Conservation (phyloP, 2,888 invertebrate genomes). For the Oxyscelio sp. region DNA sequence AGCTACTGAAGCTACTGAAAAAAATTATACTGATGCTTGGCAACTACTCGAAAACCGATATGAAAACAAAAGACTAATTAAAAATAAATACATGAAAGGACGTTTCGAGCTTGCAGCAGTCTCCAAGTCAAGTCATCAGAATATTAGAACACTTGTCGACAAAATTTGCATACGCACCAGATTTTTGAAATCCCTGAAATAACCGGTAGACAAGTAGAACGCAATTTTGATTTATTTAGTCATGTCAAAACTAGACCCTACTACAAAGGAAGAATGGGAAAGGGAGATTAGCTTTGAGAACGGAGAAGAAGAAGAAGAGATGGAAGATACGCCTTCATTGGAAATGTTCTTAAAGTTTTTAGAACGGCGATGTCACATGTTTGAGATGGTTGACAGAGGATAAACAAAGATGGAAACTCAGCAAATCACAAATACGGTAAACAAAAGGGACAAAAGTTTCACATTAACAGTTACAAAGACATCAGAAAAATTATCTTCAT, state of each 20-base stretch:
- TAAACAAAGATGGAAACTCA: not conserved
- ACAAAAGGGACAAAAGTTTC: not conserved
- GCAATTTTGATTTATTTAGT: no score
- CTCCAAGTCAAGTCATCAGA: not conserved
- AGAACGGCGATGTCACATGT: constrained; percentile 10
- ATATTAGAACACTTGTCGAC: constrained; percentile 15
- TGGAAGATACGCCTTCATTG: not conserved
- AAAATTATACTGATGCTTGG: constrained; percentile 8
- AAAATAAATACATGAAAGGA: constrained; percentile 25
- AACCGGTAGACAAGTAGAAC: no score
- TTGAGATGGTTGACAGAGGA: constrained; percentile 14
- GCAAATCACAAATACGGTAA: not conserved
- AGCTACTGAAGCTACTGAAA: constrained; percentile 11
- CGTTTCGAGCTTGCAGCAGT: constrained; percentile 2
- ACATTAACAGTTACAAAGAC: not conserved
- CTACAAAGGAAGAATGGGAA: no score
- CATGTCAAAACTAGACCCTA: no score
- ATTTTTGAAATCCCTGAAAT: no score
- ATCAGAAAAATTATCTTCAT: not conserved
- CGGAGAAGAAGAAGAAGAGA: constrained; percentile 1
- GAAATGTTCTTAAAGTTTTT: constrained; percentile 5
- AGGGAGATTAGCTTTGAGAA: not conserved
- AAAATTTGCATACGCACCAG: constrained; percentile 5
- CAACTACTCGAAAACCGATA: not conserved
- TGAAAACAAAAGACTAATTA: not conserved